Percentiles rank a stretch among this genome's conserved stretches.
phyloP scores from a whole-genome alignment of 2,797 vertebrate species.

The Enteromius fasciolatus region DNA sequence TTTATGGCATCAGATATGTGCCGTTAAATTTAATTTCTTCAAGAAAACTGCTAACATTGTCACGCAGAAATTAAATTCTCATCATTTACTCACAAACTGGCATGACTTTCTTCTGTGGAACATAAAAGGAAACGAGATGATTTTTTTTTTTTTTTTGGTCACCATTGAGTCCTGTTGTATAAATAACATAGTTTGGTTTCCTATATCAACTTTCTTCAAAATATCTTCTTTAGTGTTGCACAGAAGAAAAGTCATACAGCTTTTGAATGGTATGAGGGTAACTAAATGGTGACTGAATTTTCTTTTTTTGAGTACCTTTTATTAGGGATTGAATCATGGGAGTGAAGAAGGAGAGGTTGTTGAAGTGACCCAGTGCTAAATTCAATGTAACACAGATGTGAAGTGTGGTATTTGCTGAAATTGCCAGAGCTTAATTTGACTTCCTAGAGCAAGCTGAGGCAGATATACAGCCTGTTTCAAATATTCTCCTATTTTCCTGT shows the following conservation, averaged over 20 bases:
- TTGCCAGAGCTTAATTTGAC: conserved; percentile 14
- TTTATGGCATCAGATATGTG: not conserved
- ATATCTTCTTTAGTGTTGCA: not conserved
- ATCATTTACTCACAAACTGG: not conserved
- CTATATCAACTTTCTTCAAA: not conserved
- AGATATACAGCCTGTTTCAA: conserved; percentile 24
- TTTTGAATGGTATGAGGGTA: not conserved
- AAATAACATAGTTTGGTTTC: too few relatives aligned
- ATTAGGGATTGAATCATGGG: not conserved
- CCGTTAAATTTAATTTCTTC: not conserved
- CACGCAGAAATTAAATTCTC: not conserved
- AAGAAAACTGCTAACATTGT: too few relatives aligned
- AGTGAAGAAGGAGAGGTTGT: not conserved
- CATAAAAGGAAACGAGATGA: not conserved
- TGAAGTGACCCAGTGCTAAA: not conserved
- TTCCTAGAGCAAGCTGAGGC: conserved; percentile 4
- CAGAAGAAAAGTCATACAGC: not conserved
- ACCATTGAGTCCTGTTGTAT: not conserved
- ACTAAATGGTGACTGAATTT: not conserved
- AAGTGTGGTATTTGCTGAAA: conserved; percentile 4
- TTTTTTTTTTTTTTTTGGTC: not conserved
- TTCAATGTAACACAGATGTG: conserved; percentile 10
- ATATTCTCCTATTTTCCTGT: conserved; percentile 9
- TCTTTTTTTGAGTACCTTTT: not conserved
- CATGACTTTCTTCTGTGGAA: not conserved